Evolutionary conservation across 2,797 vertebrate genomes (phyloP).

Genomic region (Zenarchopterus dispar): DNA sequence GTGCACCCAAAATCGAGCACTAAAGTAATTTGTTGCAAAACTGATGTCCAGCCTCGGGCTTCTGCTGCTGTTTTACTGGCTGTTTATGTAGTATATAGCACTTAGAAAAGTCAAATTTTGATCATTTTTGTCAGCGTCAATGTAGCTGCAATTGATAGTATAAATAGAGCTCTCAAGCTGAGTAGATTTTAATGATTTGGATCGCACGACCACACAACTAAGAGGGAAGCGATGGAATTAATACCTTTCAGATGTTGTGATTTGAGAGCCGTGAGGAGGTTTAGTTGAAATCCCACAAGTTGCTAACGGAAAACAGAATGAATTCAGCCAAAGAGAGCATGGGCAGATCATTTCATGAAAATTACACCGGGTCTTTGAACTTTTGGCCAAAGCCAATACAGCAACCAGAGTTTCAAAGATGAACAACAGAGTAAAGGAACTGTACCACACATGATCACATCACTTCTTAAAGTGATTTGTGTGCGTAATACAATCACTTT

Average conservation of each 20-base stretch:
- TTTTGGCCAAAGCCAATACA: slow-evolving; percentile 32
- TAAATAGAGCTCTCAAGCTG: not conserved
- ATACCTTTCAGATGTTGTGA: not conserved
- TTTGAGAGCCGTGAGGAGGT: not conserved
- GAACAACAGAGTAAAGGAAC: not conserved
- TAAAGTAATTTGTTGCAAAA: slow-evolving; percentile 18
- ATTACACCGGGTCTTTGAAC: slow-evolving; percentile 28
- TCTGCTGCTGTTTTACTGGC: not conserved
- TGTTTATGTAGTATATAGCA: slow-evolving; percentile 4
- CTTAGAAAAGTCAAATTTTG: slow-evolving; percentile 4
- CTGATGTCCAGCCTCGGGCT: slow-evolving; percentile 1
- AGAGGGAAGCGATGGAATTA: not conserved
- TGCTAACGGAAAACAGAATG: slow-evolving; percentile 11
- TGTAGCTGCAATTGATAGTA: not conserved
- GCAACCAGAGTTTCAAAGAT: slow-evolving; percentile 36
- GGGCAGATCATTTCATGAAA: slow-evolving; percentile 16
- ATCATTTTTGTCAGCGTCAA: not conserved
- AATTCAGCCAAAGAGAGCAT: slow-evolving; percentile 2
- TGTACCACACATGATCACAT: too few species aligned
- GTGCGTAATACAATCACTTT: slow-evolving; percentile 23
- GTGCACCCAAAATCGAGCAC: slow-evolving; percentile 5
- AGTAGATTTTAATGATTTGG: slow-evolving; percentile 4
- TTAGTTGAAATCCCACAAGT: not conserved
- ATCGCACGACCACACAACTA: not conserved
- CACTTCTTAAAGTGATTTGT: too few species aligned